Percentiles rank a stretch among this genome's conserved stretches.
phyloP scores from a whole-genome alignment of 2,888 invertebrate genomes.

The Electrophaes corylata region DNA sequence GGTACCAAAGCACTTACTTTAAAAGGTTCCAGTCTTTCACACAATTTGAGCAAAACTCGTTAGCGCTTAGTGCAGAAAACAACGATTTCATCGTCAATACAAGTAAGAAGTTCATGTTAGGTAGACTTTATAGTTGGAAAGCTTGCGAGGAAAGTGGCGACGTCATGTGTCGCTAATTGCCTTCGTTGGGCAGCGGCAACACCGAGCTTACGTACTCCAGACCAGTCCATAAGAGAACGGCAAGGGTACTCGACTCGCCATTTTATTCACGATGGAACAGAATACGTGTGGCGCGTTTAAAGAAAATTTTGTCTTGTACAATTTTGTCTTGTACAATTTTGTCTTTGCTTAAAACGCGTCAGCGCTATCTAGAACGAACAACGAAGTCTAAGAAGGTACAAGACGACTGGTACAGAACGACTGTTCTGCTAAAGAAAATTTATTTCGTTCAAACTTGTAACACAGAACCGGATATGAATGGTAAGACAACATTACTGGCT shows the following conservation, averaged over 20 bases:
- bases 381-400: background rate
- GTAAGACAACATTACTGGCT: background rate
- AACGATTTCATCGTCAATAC: constrained; percentile 36
- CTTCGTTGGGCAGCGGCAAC: constrained; percentile 59
- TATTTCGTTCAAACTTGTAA: background rate
- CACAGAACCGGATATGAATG: background rate
- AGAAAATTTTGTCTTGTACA: too few relatives aligned
- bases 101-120: constrained; percentile 45
- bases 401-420: background rate
- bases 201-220: constrained; percentile 23
- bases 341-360: background rate
- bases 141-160: constrained; percentile 54
- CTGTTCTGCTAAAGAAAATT: too few relatives aligned
- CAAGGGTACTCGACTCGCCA: constrained; percentile 3
- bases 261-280: background rate
- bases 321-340: too few relatives aligned
- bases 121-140: constrained; percentile 52
- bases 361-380: background rate
- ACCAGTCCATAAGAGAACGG: constrained; percentile 8
- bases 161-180: constrained; percentile 74
- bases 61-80: constrained; percentile 19
- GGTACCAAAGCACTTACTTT: constrained; percentile 18
- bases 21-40: constrained; percentile 18
- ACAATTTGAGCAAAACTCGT: constrained; percentile 22
- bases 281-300: background rate